A percentile compares a stretch with the other conserved stretches of the same genome.
phyloP scores from a whole-genome alignment of 1,140 invertebrate genomes.

The Aphis gossypii region DNA sequence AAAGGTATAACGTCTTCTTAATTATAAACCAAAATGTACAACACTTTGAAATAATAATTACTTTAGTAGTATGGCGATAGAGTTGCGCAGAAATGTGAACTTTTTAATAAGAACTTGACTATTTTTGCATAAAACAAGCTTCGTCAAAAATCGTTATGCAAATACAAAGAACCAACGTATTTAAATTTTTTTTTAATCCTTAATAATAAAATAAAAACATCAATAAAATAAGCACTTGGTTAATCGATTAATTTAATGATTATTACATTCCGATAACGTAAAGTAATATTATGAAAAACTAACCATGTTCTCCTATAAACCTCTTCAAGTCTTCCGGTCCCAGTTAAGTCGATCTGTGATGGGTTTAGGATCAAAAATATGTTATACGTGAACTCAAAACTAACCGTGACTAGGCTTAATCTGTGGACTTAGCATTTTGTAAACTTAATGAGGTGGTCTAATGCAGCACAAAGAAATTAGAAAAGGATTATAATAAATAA shows the following conservation, averaged over 20 bases:
- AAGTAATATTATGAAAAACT: constrained; percentile 7
- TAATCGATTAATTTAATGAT: not conserved
- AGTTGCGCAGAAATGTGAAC: not conserved
- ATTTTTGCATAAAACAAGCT: not conserved
- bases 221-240: not conserved
- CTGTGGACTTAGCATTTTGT: not conserved
- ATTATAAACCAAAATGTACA: not conserved
- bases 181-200: not conserved
- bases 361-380: constrained; percentile 17
- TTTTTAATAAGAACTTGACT: not conserved
- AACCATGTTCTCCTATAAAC: not conserved
- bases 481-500: not conserved
- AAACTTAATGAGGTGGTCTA: not conserved
- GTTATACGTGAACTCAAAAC: not conserved
- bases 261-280: not conserved
- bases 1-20: not conserved
- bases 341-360: constrained; percentile 5
- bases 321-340: constrained; percentile 5
- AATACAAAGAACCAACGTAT: not conserved
- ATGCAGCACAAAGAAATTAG: not conserved
- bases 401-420: not conserved
- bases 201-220: not conserved
- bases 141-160: not conserved
- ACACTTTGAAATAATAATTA: not conserved
- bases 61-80: not conserved